Evolutionary conservation across 1,140 invertebrate species (phyloP).

Genomic region (Lepidurus couesii): DNA sequence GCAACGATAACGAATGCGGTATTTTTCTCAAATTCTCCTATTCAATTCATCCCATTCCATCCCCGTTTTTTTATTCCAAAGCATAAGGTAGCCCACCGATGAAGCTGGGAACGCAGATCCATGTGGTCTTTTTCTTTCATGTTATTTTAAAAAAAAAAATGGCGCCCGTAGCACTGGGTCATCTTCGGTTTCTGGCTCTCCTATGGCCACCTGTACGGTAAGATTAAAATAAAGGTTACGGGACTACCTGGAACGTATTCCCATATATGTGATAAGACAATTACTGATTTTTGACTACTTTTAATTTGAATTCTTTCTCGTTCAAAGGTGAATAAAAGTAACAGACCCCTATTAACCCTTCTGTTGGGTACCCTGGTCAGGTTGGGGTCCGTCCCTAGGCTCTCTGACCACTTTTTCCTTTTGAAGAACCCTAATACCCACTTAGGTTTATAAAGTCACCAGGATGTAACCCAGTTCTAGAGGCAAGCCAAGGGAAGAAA

Average conservation of each 20-base stretch:
- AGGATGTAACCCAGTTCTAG: constrained; percentile 10
- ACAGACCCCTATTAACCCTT: no score
- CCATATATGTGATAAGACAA: no score
- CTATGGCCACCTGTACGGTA: no score
- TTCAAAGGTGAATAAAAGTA: no score
- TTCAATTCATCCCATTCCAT: background rate
- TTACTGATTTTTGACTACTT: no score
- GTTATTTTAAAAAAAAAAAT: background rate
- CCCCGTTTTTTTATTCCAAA: background rate
- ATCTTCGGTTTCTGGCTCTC: background rate
- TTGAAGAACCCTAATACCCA: no score
- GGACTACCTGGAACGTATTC: no score
- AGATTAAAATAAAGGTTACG: no score
- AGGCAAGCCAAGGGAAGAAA: background rate
- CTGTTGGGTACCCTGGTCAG: no score
- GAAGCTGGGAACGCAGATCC: background rate
- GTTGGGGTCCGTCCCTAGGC: no score
- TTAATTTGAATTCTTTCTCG: no score
- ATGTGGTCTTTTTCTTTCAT: background rate
- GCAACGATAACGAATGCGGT: background rate
- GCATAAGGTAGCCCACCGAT: background rate
- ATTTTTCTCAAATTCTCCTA: background rate
- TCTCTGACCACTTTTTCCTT: no score
- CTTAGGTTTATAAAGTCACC: background rate
- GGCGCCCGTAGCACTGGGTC: constrained; percentile 1